A percentile compares a stretch with the other conserved stretches of the same genome.
phyloP scores from a whole-genome alignment of 2,888 invertebrate species.

The Xestia rhomboidea region DNA sequence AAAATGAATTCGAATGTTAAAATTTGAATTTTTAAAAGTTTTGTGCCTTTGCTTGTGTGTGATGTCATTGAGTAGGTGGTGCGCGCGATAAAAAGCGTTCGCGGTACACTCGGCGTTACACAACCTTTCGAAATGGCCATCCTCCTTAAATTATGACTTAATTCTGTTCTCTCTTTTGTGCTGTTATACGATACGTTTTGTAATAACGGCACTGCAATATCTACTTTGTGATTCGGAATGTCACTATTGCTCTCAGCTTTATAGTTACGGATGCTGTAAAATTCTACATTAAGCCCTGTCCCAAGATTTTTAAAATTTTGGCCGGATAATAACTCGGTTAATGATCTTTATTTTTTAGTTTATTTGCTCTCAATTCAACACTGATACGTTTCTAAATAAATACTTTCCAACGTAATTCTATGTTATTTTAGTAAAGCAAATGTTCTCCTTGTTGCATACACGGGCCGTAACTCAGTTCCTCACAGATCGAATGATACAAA shows the following conservation, averaged over 20 bases:
- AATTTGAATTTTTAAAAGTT: conserved; percentile 70
- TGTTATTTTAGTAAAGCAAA: conserved; percentile 44
- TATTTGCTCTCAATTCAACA: conserved; percentile 16
- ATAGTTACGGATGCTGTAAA: conserved; percentile 58
- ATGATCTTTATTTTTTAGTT: conserved; percentile 8
- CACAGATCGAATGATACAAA: conserved; percentile 77
- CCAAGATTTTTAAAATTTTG: conserved; percentile 11
- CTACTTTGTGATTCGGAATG: conserved; percentile 74
- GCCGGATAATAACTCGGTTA: conserved; percentile 11
- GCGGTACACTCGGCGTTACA: conserved; percentile 76
- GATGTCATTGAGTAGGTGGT: conserved; percentile 88
- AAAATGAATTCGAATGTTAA: conserved; percentile 67
- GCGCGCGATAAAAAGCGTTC: conserved; percentile 81
- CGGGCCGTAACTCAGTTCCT: conserved; percentile 77
- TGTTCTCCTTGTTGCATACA: conserved; percentile 34
- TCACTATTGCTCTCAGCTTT: conserved; percentile 70
- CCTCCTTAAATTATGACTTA: conserved; percentile 88
- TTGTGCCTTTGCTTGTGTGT: conserved; percentile 72
- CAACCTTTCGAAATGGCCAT: conserved; percentile 85
- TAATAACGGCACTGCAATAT: conserved; percentile 81
- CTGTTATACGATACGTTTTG: conserved; percentile 80
- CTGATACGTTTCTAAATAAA: conserved; percentile 32
- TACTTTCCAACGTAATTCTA: background rate
- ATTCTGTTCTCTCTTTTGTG: conserved; percentile 84
- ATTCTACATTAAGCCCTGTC: conserved; percentile 39